Percentiles rank a stretch among this genome's conserved stretches.
These are phyloP conservation scores for Lottia gigantea DNA, from an alignment of 2,888 invertebrate species.

Conservation along the genomic window DNA sequence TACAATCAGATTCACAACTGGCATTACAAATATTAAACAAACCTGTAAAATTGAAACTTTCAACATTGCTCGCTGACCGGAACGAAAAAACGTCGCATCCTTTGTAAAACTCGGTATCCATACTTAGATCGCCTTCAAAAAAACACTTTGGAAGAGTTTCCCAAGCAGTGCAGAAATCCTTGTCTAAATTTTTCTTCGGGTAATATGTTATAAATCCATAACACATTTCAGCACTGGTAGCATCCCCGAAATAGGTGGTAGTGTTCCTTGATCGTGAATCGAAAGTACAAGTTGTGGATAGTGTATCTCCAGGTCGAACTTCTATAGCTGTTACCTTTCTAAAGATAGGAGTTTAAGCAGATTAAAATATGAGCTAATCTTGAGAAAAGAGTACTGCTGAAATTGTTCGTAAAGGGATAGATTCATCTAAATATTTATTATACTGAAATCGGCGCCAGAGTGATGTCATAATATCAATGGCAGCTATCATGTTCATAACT, in stretches of 20 bases:
- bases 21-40: no score
- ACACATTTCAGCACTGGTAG: slow-evolving; percentile 51
- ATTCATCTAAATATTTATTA: no score
- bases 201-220: slow-evolving; percentile 48
- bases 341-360: background rate
- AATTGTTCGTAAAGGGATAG: slow-evolving; percentile 16
- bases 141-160: slow-evolving; percentile 30
- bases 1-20: no score
- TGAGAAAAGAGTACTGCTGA: no score
- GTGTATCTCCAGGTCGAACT: slow-evolving; percentile 41
- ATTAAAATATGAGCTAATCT: no score
- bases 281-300: slow-evolving; percentile 40
- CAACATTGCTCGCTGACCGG: no score
- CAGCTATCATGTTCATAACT: no score
- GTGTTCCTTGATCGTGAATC: slow-evolving; percentile 21
- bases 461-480: background rate
- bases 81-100: no score
- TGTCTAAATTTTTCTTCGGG: slow-evolving; percentile 32
- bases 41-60: no score
- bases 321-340: slow-evolving; percentile 36
- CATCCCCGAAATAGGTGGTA: slow-evolving; percentile 43
- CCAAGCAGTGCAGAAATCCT: slow-evolving; percentile 34
- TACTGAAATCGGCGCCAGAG: no score
- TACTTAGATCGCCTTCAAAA: background rate
- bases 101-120: background rate